Conservation (phyloP, 1,140 invertebrate species). For the Stegodyphus mimosarum region DNA sequence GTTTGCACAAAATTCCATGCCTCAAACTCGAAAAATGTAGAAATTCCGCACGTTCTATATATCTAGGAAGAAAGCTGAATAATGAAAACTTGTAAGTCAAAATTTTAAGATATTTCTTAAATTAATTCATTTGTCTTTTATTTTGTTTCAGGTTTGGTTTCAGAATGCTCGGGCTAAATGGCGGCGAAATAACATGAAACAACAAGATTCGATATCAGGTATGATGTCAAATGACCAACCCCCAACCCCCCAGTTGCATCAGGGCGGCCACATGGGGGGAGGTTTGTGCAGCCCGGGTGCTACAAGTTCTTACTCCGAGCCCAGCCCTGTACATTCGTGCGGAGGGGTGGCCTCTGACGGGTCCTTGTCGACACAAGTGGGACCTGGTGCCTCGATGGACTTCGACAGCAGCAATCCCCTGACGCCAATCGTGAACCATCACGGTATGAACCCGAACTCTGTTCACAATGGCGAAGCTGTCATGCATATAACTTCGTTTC, state of each 20-base stretch:
- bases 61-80: no score
- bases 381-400: conserved; percentile 43
- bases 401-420: conserved; percentile 52
- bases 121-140: not conserved
- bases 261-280: conserved; percentile 13
- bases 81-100: no score
- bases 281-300: conserved; percentile 58
- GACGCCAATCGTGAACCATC: conserved; percentile 42
- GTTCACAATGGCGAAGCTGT: conserved; percentile 36
- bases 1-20: no score
- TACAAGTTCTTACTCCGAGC: conserved; percentile 61
- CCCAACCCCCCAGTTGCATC: conserved; percentile 18
- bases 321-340: conserved; percentile 58
- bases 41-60: no score
- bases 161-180: conserved; percentile 98
- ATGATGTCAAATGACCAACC: conserved; percentile 53
- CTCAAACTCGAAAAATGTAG: no score
- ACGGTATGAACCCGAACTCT: conserved; percentile 17
- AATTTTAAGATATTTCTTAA: no score
- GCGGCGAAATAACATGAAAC: conserved; percentile 90
- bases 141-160: conserved; percentile 91
- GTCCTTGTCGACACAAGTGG: conserved; percentile 30
- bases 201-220: conserved; percentile 64
- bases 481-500: conserved; percentile 55
- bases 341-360: conserved; percentile 36